Evolutionary conservation across 2,888 invertebrate genomes (phyloP).

Genomic region (Cantharis nigra): DNA sequence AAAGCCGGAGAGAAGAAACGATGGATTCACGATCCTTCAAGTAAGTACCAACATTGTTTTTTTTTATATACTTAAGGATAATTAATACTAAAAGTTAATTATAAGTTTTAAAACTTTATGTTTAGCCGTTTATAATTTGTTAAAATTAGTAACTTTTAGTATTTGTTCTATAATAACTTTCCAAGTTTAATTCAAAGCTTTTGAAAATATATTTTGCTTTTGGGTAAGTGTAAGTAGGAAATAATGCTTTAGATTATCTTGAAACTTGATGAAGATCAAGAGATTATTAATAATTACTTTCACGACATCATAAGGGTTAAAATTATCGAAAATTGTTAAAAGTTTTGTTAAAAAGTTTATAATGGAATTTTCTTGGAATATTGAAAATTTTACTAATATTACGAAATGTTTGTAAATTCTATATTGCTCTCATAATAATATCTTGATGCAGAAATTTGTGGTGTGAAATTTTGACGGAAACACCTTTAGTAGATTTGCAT

Average conservation of each 20-base stretch:
- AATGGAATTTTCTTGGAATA: not conserved
- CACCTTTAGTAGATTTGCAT: not conserved
- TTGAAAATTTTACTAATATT: not conserved
- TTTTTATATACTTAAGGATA: not conserved
- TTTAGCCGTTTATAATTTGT: not conserved
- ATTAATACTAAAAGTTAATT: not conserved
- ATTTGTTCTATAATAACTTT: not conserved
- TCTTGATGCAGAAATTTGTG: not conserved
- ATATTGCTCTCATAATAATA: not conserved
- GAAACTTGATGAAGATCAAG: not conserved
- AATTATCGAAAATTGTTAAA: not conserved
- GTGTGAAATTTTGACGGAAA: not conserved
- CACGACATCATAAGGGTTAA: not conserved
- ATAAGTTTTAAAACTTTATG: not conserved
- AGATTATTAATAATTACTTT: not conserved
- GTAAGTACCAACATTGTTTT: slow-evolving; percentile 59
- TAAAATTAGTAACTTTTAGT: not conserved
- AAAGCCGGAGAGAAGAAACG: slow-evolving; percentile 69
- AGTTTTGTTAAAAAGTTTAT: not conserved
- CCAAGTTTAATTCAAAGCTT: not conserved
- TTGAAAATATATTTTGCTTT: not conserved
- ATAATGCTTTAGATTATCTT: not conserved
- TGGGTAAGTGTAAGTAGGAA: not conserved
- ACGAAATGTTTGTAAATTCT: not conserved
- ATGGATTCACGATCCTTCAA: slow-evolving; percentile 79